Evolutionary conservation across 1,140 invertebrate species (phyloP).

Genomic region (Pseudomyrmex flavicornis): DNA sequence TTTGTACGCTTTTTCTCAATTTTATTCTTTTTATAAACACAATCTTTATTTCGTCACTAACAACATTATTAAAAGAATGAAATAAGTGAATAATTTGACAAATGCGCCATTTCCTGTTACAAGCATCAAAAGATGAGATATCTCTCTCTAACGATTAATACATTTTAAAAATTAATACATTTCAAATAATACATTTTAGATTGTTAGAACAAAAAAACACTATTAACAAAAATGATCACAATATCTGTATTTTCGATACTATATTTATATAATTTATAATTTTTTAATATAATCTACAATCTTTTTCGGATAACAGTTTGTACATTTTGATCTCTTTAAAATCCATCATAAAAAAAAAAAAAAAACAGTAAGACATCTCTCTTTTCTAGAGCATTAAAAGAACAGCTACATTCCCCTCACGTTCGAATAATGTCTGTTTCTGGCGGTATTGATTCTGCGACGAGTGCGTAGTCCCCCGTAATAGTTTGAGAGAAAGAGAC

Average conservation of each 20-base stretch:
- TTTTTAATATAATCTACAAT: background rate
- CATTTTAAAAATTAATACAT: too few relatives aligned
- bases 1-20: background rate
- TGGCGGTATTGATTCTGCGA: slow-evolving; percentile 42
- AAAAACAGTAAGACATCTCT: background rate
- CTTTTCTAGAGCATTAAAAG: background rate
- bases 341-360: background rate
- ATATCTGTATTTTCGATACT: background rate
- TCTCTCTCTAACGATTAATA: too few relatives aligned
- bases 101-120: background rate
- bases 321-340: slow-evolving; percentile 14
- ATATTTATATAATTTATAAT: background rate
- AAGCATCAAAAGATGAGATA: background rate
- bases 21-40: background rate
- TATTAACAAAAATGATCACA: background rate
- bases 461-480: slow-evolving; percentile 11
- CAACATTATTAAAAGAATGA: background rate
- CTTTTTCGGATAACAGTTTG: background rate
- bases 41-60: background rate
- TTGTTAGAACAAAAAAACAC: background rate
- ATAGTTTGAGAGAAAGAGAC: background rate
- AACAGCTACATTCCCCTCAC: background rate
- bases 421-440: slow-evolving; percentile 33
- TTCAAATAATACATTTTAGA: background rate
- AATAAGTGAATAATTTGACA: background rate